A percentile compares a stretch with the other conserved stretches of the same genome.
Conservation (phyloP, 2,888 invertebrate species). For the Chymomyza procnemis region DNA sequence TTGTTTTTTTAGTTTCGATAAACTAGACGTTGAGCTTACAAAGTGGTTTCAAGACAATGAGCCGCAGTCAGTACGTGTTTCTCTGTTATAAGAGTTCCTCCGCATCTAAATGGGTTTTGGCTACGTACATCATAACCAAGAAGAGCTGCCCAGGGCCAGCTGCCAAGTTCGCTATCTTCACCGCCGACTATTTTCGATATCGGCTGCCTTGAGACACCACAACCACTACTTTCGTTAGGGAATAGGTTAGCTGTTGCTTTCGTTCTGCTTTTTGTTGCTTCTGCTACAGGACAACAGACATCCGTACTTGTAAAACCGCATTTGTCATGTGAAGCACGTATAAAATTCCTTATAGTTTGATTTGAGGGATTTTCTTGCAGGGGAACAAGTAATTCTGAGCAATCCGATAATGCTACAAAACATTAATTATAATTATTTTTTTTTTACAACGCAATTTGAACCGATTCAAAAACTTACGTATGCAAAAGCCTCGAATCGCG, state of each 20-base stretch:
- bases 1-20: background rate
- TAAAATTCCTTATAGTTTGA: constrained; percentile 36
- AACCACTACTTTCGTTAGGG: constrained; percentile 78
- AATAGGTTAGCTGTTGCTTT: constrained; percentile 20
- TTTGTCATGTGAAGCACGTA: constrained; percentile 48
- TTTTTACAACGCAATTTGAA: background rate
- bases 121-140: constrained; percentile 82
- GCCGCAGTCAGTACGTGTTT: constrained; percentile 83
- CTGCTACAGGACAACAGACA: constrained; percentile 57
- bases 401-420: constrained; percentile 52
- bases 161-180: constrained; percentile 82
- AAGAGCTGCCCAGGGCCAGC: constrained; percentile 88
- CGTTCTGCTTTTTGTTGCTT: background rate
- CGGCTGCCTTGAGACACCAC: constrained; percentile 81
- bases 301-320: constrained; percentile 48
- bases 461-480: constrained; percentile 29
- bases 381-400: constrained; percentile 39
- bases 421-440: background rate
- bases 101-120: constrained; percentile 71
- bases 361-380: constrained; percentile 49
- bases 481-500: constrained; percentile 32
- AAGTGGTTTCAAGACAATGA: constrained; percentile 67
- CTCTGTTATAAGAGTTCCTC: constrained; percentile 78
- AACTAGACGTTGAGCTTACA: constrained; percentile 26
- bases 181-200: constrained; percentile 85